phyloP scores from a whole-genome alignment of 2,797 vertebrate species.

The Orestias chungarensis region DNA sequence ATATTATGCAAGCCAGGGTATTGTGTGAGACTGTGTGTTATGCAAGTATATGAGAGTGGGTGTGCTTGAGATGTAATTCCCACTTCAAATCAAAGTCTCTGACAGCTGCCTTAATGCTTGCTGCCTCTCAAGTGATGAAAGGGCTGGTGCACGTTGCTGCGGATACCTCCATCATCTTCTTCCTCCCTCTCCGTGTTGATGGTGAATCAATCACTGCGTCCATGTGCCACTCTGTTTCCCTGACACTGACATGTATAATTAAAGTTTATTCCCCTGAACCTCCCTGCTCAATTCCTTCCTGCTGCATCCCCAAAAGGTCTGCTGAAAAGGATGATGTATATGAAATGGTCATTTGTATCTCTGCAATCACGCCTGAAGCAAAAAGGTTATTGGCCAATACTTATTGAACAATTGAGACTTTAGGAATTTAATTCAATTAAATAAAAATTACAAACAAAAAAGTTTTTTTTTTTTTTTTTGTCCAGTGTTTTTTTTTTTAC shows the following conservation, averaged over 20 bases:
- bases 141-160: slow-evolving; percentile 50
- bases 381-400: not conserved
- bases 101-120: slow-evolving; percentile 76
- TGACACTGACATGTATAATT: slow-evolving; percentile 76
- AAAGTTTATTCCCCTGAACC: slow-evolving; percentile 71
- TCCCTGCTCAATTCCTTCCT: slow-evolving; percentile 48
- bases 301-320: slow-evolving; percentile 12
- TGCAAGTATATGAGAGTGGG: slow-evolving; percentile 33
- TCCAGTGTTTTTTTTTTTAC: not conserved
- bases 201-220: slow-evolving; percentile 69
- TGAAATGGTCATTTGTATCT: slow-evolving; percentile 60
- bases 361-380: slow-evolving; percentile 25
- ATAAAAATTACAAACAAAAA: not conserved
- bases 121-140: slow-evolving; percentile 73
- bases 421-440: not conserved
- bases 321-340: slow-evolving; percentile 38
- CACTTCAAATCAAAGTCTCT: slow-evolving; percentile 78
- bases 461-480: not conserved
- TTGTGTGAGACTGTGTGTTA: slow-evolving; percentile 56
- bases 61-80: slow-evolving; percentile 63
- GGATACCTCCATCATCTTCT: slow-evolving; percentile 58
- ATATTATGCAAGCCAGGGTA: slow-evolving; percentile 50
- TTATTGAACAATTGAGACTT: not conserved
- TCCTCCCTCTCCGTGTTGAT: slow-evolving; percentile 33
- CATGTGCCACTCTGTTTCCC: slow-evolving; percentile 57